A percentile compares a stretch with the other conserved stretches of the same genome.
These are phyloP conservation scores for Leucoma salicis DNA, from an alignment of 2,888 invertebrate genomes.

Conservation along the genomic window DNA sequence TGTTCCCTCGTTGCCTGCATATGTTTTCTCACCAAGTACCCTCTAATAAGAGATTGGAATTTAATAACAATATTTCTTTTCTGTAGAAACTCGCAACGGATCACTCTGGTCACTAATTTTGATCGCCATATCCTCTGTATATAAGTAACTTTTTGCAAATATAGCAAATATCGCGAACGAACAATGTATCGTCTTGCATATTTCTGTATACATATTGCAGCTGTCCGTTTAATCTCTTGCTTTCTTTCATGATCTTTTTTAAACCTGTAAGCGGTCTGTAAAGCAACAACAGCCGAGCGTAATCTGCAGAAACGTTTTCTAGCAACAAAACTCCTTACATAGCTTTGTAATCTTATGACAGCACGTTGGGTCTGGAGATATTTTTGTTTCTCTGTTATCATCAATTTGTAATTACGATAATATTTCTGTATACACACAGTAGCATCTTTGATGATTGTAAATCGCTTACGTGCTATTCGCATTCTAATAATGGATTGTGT, in stretches of 20 bases:
- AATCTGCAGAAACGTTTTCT: constrained; percentile 50
- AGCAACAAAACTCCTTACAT: constrained; percentile 45
- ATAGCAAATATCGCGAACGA: constrained; percentile 48
- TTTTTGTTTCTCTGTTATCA: constrained; percentile 35
- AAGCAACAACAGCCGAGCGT: constrained; percentile 41
- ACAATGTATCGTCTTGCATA: constrained; percentile 53
- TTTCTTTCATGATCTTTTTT: constrained; percentile 48
- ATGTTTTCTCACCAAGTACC: constrained; percentile 72
- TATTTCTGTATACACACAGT: constrained; percentile 58
- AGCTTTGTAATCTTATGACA: constrained; percentile 46
- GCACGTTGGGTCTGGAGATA: constrained; percentile 39
- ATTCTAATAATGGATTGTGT: constrained; percentile 65
- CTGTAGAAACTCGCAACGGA: constrained; percentile 58
- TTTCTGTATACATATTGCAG: constrained; percentile 61
- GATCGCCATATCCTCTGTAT: constrained; percentile 71
- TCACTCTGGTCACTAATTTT: constrained; percentile 54
- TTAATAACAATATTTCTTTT: constrained; percentile 51
- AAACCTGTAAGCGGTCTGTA: constrained; percentile 66
- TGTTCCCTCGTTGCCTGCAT: constrained; percentile 66
- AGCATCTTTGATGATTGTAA: constrained; percentile 37
- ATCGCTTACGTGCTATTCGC: constrained; percentile 46
- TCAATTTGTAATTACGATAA: constrained; percentile 56
- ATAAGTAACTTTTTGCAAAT: constrained; percentile 46
- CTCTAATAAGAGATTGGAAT: constrained; percentile 72
- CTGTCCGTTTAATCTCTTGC: constrained; percentile 47